Base-by-base conservation (phyloP, 2,113 vertebrate genomes). In the Brienomyrus brachyistius region DNA sequence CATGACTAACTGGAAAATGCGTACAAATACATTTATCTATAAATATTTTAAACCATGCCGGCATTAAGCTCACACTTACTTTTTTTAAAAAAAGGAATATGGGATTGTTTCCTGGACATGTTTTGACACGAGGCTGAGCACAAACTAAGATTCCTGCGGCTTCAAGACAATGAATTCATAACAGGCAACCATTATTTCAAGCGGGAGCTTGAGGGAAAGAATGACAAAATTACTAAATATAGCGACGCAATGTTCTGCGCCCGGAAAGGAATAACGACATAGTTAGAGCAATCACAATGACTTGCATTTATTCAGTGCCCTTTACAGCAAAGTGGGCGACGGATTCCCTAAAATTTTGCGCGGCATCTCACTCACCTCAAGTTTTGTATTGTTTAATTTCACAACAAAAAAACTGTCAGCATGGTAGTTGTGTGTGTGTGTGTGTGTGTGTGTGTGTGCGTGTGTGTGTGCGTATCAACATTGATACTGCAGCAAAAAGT, bases 121-220 rank as follows among this genome's bases (percentile, higher is more conserved):
- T 86, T 50, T 48, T 86, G 83, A 47, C 83, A 86, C n/a, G 62
- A 70, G 62, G 62, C 62, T 31, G 62, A 70, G 62, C 62, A 66
- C n/a, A 31, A 70, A 27, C 62, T 70, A 86, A 48, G 47, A 86
- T 86, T 27, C 47, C 83, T 13, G 47, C 23, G 83, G 47, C 45
- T 48, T 27, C 43, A 11, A 86, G 10, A 47, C 45, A 86, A 48
- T 86, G 23, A 21, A 27, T 86, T n/a, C 62, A 70, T 86, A 27
- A 50, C 47, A 86, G 83, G 15, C 10, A 47, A 86, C 23, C 13
- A 48, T 86, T 86, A 86, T 47, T 86, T 27, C 47, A 86, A 21
- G 11, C 83, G 19, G 83, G 23, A 47, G 45, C 23, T 51, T 0
- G 47, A 48, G 43, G 23, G 40, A n/a, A 47, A 50, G 15, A 86